Conservation (phyloP, 2,888 invertebrate genomes). For the Endomychus coccineus region DNA sequence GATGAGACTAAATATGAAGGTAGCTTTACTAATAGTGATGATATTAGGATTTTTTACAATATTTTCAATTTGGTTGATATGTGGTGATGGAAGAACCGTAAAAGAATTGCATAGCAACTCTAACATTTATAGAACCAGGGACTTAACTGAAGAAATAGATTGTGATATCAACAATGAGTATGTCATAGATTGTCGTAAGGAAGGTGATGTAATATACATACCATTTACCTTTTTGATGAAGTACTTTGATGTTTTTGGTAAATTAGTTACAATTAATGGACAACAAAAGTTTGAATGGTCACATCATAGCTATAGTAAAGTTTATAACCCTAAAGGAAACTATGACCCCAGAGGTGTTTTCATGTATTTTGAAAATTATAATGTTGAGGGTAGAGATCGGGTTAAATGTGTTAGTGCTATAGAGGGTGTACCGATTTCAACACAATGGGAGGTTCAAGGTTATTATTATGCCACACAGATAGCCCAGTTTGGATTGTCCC, state of each 20-base stretch:
- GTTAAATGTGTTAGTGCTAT: slow-evolving; percentile 93
- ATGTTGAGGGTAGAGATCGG: slow-evolving; percentile 91
- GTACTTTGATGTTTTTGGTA: slow-evolving; percentile 93
- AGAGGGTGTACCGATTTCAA: slow-evolving; percentile 93
- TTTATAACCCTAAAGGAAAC: slow-evolving; percentile 79
- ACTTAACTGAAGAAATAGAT: slow-evolving; percentile 62
- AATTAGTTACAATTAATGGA: slow-evolving; percentile 64
- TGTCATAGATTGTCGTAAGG: slow-evolving; percentile 32
- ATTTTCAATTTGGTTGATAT: slow-evolving; percentile 68
- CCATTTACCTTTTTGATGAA: slow-evolving; percentile 89
- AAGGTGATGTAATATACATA: slow-evolving; percentile 75
- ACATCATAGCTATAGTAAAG: slow-evolving; percentile 80
- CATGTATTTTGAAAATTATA: slow-evolving; percentile 96
- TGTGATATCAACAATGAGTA: slow-evolving; percentile 87
- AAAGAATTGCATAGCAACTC: slow-evolving; percentile 26
- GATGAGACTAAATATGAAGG: slow-evolving; percentile 73
- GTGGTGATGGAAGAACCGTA: slow-evolving; percentile 50
- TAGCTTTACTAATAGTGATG: slow-evolving; percentile 59
- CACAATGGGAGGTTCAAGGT: slow-evolving; percentile 92
- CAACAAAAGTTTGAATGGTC: slow-evolving; percentile 88
- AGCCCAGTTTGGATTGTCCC: slow-evolving; percentile 94
- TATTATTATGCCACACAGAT: slow-evolving; percentile 98
- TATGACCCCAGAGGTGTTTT: slow-evolving; percentile 89
- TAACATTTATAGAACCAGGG: slow-evolving; percentile 31
- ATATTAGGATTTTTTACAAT: slow-evolving; percentile 59